Conservation (phyloP, 2,113 vertebrate species). For the Cyanistes caeruleus region DNA sequence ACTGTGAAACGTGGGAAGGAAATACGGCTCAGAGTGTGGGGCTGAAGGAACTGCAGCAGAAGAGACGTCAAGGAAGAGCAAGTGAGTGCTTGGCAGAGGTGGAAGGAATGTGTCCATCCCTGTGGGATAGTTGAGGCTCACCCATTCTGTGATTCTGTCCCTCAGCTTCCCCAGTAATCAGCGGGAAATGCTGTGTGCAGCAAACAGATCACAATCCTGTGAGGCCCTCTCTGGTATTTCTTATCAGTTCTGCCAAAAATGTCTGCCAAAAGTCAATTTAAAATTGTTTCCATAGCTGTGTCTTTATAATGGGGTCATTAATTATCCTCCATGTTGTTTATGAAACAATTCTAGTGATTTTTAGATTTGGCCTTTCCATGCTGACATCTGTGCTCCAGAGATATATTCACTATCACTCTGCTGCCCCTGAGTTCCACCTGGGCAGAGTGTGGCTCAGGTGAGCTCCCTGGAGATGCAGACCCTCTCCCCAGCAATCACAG, state of each 20-base stretch:
- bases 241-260: neutral
- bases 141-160: neutral
- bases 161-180: accelerated
- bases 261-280: slow-evolving; percentile 9
- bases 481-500: neutral
- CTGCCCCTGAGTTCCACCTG: neutral
- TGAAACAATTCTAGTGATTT: neutral
- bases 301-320: neutral
- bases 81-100: neutral
- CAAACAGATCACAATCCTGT: neutral
- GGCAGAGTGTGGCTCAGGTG: neutral
- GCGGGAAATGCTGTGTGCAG: neutral
- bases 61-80: neutral
- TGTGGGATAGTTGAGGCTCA: neutral
- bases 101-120: neutral
- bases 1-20: neutral
- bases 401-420: neutral
- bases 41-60: neutral
- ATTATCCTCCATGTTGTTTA: slow-evolving; percentile 1
- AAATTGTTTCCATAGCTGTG: slow-evolving; percentile 4
- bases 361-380: neutral
- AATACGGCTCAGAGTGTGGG: neutral
- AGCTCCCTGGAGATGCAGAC: neutral
- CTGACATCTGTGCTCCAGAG: neutral
- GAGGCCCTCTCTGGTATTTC: neutral